These are phyloP conservation scores for Alsophila aescularia DNA, from an alignment of 2,888 invertebrate species.

Conservation along the genomic window DNA sequence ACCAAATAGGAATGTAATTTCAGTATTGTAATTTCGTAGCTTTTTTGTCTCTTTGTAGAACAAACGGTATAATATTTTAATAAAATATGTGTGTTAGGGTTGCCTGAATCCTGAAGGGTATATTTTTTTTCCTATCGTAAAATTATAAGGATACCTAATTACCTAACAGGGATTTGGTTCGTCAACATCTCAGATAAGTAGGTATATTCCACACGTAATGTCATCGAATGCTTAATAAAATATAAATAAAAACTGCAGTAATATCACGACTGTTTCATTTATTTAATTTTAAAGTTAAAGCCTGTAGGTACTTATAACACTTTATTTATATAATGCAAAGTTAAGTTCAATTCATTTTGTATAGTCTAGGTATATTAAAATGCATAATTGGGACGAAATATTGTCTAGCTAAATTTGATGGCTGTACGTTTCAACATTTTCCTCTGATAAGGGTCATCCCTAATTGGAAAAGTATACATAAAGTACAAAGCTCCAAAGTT, in stretches of 20 bases:
- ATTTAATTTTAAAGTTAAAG: too few species aligned
- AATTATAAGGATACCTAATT: too few species aligned
- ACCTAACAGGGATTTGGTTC: too few species aligned
- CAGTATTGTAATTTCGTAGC: neutral
- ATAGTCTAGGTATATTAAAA: too few species aligned
- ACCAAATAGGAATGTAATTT: slow-evolving; percentile 1
- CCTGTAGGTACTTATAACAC: too few species aligned
- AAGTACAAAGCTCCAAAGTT: slow-evolving; percentile 25
- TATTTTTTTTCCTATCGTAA: neutral
- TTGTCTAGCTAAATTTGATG: neutral
- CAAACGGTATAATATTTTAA: neutral
- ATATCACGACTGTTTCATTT: too few species aligned
- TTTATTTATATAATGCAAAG: too few species aligned
- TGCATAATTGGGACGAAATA: neutral
- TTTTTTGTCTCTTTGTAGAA: neutral
- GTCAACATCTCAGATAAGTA: too few species aligned
- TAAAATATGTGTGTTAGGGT: neutral
- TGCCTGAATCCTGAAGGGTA: neutral
- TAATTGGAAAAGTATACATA: slow-evolving; percentile 7
- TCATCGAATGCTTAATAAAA: too few species aligned
- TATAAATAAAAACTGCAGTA: too few species aligned
- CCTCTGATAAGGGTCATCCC: neutral
- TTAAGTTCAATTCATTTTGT: too few species aligned
- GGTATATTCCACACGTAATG: too few species aligned
- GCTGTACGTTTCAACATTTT: neutral